phyloP scores from a whole-genome alignment of 2,797 vertebrate genomes.

The Etheostoma perlongum region DNA sequence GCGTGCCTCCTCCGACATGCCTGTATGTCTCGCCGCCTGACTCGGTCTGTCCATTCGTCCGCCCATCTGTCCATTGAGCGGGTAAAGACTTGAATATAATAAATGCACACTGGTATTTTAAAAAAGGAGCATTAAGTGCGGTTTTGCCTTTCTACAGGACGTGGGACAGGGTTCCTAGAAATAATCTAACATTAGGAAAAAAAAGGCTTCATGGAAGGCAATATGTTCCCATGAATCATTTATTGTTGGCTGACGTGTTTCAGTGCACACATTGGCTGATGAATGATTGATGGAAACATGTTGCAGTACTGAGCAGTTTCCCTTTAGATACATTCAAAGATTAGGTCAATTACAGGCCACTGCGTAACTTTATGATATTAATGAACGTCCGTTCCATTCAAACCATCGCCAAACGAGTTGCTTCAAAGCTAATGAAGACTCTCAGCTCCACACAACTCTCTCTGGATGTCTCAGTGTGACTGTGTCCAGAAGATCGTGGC shows the following conservation, averaged over 20 bases:
- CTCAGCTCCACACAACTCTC: too few relatives aligned
- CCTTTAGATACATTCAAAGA: conserved; percentile 36
- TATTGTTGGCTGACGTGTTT: conserved; percentile 55
- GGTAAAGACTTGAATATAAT: conserved; percentile 25
- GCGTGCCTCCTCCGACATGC: conserved; percentile 66
- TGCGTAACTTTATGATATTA: neutral
- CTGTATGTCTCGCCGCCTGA: conserved; percentile 54
- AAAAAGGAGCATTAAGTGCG: conserved; percentile 7
- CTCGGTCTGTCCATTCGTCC: conserved; percentile 69
- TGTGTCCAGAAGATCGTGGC: too few relatives aligned
- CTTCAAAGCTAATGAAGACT: too few relatives aligned
- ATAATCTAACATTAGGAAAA: conserved; percentile 54
- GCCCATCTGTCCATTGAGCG: conserved; percentile 72
- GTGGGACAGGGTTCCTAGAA: conserved; percentile 21
- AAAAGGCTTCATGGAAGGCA: conserved; percentile 65
- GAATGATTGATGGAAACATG: conserved; percentile 77
- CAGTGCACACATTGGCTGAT: conserved; percentile 70
- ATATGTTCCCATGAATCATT: conserved; percentile 78
- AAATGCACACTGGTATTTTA: conserved; percentile 34
- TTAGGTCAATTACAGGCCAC: conserved; percentile 31
- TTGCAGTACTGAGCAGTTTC: conserved; percentile 56
- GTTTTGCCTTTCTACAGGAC: conserved; percentile 13
- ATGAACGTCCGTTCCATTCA: too few relatives aligned
- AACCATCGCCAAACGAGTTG: too few relatives aligned
- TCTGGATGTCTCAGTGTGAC: too few relatives aligned